phyloP scores from a whole-genome alignment of 2,888 invertebrate species.

The Platerodrilus igneus region DNA sequence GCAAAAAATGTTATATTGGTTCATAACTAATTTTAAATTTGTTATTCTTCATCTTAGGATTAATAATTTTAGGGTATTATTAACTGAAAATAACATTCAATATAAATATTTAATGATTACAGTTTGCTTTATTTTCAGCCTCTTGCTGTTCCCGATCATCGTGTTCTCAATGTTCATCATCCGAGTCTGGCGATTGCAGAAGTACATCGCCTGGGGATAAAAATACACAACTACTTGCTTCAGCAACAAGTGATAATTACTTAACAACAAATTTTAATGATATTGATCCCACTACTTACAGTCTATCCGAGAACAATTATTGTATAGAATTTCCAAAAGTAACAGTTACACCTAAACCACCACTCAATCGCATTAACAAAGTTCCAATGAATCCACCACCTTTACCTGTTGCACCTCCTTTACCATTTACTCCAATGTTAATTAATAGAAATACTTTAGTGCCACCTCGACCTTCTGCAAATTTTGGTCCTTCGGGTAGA shows the following conservation, averaged over 20 bases:
- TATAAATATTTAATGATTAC: too few species aligned
- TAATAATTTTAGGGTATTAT: too few species aligned
- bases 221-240: neutral
- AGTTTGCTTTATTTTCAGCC: too few species aligned
- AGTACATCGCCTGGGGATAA: slow-evolving; percentile 31
- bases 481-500: too few species aligned
- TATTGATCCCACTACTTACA: slow-evolving; percentile 39
- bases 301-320: slow-evolving; percentile 15
- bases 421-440: slow-evolving; percentile 11
- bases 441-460: slow-evolving; percentile 1
- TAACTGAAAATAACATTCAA: too few species aligned
- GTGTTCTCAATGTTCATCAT: slow-evolving; percentile 58
- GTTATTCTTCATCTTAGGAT: too few species aligned
- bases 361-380: neutral
- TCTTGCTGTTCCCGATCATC: slow-evolving; percentile 70
- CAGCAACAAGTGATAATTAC: slow-evolving; percentile 35
- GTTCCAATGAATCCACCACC: slow-evolving; percentile 30
- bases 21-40: too few species aligned
- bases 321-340: slow-evolving; percentile 33
- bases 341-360: slow-evolving; percentile 31
- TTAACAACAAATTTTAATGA: slow-evolving; percentile 46
- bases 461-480: slow-evolving; percentile 1
- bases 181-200: slow-evolving; percentile 44
- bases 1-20: too few species aligned
- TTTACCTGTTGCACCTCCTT: slow-evolving; percentile 24